A percentile compares a stretch with the other conserved stretches of the same genome.
Conservation (phyloP, 2,797 vertebrate genomes). For the Melanogrammus aeglefinus region DNA sequence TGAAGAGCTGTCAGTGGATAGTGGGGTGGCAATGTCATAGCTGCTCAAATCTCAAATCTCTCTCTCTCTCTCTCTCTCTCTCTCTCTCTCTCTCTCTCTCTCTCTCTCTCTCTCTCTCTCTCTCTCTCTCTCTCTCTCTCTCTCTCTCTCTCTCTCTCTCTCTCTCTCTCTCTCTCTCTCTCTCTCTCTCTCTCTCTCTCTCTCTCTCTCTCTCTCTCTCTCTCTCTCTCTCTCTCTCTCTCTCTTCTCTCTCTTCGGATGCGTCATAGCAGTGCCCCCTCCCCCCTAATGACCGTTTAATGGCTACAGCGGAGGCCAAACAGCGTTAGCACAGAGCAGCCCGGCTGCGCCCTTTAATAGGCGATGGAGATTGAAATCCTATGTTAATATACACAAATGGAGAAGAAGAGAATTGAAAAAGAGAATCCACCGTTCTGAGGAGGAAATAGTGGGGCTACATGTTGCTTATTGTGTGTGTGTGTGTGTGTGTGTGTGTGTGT, state of each 20-base stretch:
- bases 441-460: constrained; percentile 23
- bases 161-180: no score
- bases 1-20: no score
- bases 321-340: neutral
- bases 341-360: constrained; percentile 31
- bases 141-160: no score
- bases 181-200: no score
- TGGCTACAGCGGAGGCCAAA: constrained; percentile 24
- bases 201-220: no score
- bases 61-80: constrained; percentile 1
- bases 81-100: no score
- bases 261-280: constrained; percentile 24
- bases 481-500: constrained; percentile 10
- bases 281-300: constrained; percentile 44
- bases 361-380: constrained; percentile 29
- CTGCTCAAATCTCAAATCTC: no score
- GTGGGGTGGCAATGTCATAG: no score
- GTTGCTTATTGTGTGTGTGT: constrained; percentile 16
- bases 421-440: constrained; percentile 14
- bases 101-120: no score
- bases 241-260: no score
- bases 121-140: no score
- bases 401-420: constrained; percentile 19
- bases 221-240: no score
- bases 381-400: constrained; percentile 20